Conservation (phyloP, 2,888 invertebrate genomes). For the Steromphala cineraria region DNA sequence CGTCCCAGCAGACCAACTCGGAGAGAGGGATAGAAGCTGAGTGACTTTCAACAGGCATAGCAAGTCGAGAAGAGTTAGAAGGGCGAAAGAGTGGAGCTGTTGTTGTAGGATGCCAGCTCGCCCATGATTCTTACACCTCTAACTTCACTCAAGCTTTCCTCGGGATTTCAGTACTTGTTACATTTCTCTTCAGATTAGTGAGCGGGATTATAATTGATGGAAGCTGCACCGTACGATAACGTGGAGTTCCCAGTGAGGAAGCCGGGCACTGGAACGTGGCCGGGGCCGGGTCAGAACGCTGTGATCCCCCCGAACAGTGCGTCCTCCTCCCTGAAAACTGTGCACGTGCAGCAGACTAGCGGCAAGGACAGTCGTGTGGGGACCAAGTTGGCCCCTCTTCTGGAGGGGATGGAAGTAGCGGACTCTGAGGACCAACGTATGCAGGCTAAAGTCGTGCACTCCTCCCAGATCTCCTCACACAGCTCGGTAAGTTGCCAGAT, state of each 20-base stretch:
- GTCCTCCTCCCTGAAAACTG: background rate
- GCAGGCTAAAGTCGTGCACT: slow-evolving; percentile 34
- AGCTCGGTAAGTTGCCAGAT: background rate
- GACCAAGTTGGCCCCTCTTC: slow-evolving; percentile 57
- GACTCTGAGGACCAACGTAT: slow-evolving; percentile 55
- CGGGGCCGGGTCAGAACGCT: slow-evolving; percentile 42
- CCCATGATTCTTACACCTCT: background rate
- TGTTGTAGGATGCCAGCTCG: background rate
- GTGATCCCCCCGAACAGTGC: slow-evolving; percentile 22
- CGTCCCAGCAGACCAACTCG: background rate
- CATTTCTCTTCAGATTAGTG: background rate
- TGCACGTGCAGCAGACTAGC: slow-evolving; percentile 30
- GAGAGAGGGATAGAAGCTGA: background rate
- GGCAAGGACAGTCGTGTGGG: slow-evolving; percentile 32
- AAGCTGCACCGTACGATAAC: slow-evolving; percentile 67
- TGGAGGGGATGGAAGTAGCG: slow-evolving; percentile 48
- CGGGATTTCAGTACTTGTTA: background rate
- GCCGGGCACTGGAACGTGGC: slow-evolving; percentile 48
- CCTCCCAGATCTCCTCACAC: background rate
- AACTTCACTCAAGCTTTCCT: background rate
- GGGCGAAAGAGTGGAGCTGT: background rate
- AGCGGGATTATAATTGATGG: slow-evolving; percentile 39
- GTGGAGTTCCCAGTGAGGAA: slow-evolving; percentile 67
- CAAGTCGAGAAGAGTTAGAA: no score
- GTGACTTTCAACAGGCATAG: background rate